These are phyloP conservation scores for Cinclus mexicanus DNA, from an alignment of 2,113 vertebrate species.

Conservation along the genomic window DNA sequence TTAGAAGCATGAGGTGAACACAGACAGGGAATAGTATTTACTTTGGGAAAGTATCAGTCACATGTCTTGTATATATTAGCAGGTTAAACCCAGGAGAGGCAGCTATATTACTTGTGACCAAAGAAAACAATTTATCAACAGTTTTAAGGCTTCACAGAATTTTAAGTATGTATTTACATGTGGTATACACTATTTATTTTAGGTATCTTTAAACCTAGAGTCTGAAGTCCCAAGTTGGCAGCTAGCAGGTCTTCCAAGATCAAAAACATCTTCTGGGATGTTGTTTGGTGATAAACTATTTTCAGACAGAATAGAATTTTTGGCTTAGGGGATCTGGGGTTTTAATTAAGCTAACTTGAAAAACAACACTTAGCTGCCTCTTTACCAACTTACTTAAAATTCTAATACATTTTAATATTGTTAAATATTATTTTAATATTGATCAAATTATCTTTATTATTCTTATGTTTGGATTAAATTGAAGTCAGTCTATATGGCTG, in stretches of 20 bases:
- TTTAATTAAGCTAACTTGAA: background rate
- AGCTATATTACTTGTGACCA: slow-evolving; percentile 3
- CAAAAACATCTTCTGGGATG: background rate
- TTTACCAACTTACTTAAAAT: background rate
- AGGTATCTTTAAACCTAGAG: slow-evolving; percentile 16
- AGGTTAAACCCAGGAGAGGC: slow-evolving; percentile 7
- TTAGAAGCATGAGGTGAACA: background rate
- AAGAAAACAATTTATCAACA: slow-evolving; percentile 28
- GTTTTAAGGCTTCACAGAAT: slow-evolving; percentile 11
- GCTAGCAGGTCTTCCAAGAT: background rate
- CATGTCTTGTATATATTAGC: background rate
- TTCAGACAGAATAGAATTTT: background rate
- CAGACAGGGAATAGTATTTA: slow-evolving; percentile 24
- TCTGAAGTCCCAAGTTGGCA: slow-evolving; percentile 26
- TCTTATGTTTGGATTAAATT: background rate
- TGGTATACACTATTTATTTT: slow-evolving; percentile 24
- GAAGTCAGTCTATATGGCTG: background rate
- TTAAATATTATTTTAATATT: background rate
- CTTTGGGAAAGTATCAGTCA: slow-evolving; percentile 5
- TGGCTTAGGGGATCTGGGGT: background rate
- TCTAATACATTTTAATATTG: background rate
- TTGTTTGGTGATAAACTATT: slow-evolving; percentile 6
- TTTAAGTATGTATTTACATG: slow-evolving; percentile 29
- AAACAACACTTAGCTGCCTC: background rate
- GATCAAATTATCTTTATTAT: background rate